Conservation (phyloP, 2,113 vertebrate species). For the Gallinago media region DNA sequence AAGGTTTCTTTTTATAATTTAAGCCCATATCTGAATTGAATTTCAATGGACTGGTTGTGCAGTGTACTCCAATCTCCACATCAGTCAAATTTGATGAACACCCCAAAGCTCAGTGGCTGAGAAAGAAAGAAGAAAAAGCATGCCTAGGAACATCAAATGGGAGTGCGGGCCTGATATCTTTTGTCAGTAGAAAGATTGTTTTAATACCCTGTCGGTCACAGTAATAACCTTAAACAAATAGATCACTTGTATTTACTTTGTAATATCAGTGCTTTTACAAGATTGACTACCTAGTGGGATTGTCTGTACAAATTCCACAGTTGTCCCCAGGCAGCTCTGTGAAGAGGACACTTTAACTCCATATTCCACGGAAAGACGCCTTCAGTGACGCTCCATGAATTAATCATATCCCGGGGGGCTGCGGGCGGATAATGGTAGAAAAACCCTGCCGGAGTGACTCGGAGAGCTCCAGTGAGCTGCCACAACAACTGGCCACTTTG, state of each 20-base stretch:
- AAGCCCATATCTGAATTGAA: conserved; percentile 56
- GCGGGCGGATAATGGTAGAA: conserved; percentile 62
- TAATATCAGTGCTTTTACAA: conserved; percentile 79
- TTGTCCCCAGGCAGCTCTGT: conserved; percentile 69
- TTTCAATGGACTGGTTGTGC: conserved; percentile 59
- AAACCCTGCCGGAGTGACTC: conserved; percentile 1
- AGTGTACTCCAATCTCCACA: conserved; percentile 19
- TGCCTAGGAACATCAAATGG: conserved; percentile 64
- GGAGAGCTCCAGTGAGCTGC: conserved; percentile 50
- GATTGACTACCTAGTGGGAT: conserved; percentile 76
- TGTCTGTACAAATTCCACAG: conserved; percentile 78
- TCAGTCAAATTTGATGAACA: conserved; percentile 53
- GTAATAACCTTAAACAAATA: conserved; percentile 83
- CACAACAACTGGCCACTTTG: conserved; percentile 57
- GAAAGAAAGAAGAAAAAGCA: conserved; percentile 49
- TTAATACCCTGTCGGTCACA: conserved; percentile 74
- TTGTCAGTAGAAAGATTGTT: conserved; percentile 75
- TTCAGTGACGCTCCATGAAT: conserved; percentile 72
- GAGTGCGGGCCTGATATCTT: conserved; percentile 57
- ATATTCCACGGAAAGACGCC: conserved; percentile 64
- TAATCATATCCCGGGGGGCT: conserved; percentile 67
- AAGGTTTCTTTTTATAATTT: conserved; percentile 63
- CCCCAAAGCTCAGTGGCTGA: conserved; percentile 49
- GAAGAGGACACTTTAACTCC: conserved; percentile 73
- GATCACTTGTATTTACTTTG: conserved; percentile 80